These are phyloP conservation scores for Odontamblyopus rebecca DNA, from an alignment of 2,797 vertebrate genomes.

Conservation along the genomic window DNA sequence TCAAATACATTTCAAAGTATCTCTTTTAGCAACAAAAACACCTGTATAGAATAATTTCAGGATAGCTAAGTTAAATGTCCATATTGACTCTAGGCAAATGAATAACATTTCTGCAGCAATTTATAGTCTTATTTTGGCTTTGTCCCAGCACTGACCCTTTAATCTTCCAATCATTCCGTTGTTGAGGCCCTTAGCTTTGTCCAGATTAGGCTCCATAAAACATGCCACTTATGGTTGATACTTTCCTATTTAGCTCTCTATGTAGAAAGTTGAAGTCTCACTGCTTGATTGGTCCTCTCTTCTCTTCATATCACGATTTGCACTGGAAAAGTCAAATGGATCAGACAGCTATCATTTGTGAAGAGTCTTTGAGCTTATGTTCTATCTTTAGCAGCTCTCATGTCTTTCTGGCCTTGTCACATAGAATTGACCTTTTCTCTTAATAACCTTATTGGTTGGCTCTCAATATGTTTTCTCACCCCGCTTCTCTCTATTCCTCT, in stretches of 20 bases:
- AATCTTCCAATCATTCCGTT: no score
- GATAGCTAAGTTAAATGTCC: no score
- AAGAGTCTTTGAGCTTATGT: constrained; percentile 38
- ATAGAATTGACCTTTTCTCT: constrained; percentile 61
- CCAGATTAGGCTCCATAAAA: neutral
- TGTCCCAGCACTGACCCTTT: no score
- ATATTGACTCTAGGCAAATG: neutral
- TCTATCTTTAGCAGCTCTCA: constrained; percentile 31
- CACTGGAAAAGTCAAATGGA: constrained; percentile 50
- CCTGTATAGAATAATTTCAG: no score
- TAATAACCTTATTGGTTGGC: constrained; percentile 59
- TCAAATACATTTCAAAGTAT: neutral
- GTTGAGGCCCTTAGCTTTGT: neutral
- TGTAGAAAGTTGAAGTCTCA: neutral
- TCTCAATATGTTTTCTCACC: constrained; percentile 29
- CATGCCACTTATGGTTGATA: neutral
- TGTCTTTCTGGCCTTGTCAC: constrained; percentile 50
- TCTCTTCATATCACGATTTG: constrained; percentile 51
- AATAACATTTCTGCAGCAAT: neutral
- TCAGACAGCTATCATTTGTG: constrained; percentile 53
- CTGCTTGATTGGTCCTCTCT: constrained; percentile 18
- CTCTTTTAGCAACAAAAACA: neutral
- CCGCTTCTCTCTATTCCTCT: constrained; percentile 32
- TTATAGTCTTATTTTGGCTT: no score
- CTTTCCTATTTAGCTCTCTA: neutral